Evolutionary conservation across 2,888 invertebrate genomes (phyloP).

Genomic region (Harpalus rufipes): DNA sequence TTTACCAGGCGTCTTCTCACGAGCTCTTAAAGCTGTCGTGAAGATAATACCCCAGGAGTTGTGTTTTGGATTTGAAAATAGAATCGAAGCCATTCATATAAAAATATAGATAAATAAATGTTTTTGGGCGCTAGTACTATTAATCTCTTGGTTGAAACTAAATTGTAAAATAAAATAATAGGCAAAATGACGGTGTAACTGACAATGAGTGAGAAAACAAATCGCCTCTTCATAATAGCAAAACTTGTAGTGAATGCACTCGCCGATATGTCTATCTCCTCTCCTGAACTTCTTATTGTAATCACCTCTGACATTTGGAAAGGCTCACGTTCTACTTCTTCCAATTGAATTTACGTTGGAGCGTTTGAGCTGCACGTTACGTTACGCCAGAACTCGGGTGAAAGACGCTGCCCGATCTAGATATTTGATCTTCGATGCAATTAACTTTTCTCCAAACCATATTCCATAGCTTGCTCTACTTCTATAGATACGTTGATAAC

Average conservation of each 20-base stretch:
- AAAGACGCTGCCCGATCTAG: neutral
- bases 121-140: too few species aligned
- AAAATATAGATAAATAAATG: too few species aligned
- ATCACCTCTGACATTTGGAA: constrained; percentile 52
- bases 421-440: neutral
- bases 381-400: neutral
- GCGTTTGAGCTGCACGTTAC: constrained; percentile 22
- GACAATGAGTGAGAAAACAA: too few species aligned
- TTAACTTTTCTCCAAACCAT: neutral
- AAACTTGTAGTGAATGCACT: constrained; percentile 4
- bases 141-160: too few species aligned
- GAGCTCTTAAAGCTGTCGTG: too few species aligned
- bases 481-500: neutral
- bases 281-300: neutral
- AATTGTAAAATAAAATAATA: too few species aligned
- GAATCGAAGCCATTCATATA: too few species aligned
- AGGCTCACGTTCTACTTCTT: constrained; percentile 40
- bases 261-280: constrained; percentile 19
- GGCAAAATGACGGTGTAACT: too few species aligned
- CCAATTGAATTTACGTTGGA: constrained; percentile 47
- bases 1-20: too few species aligned
- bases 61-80: too few species aligned
- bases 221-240: neutral
- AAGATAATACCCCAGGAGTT: too few species aligned
- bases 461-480: neutral